Conservation (phyloP, 2,797 vertebrate species). For the Geotria australis region DNA sequence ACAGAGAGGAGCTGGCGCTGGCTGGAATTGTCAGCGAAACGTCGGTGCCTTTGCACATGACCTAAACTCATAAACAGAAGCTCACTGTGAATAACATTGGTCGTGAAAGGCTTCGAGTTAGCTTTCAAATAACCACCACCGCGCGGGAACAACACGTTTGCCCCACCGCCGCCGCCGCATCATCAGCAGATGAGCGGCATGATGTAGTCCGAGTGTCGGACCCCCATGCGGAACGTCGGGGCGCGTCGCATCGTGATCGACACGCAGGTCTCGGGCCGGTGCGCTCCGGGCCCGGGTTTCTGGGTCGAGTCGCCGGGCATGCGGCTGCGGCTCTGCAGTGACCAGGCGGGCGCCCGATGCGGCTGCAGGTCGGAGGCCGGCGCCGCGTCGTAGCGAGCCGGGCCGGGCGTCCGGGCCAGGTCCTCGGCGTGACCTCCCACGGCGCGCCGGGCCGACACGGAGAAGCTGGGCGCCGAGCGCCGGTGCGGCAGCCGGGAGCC, state of each 20-base stretch:
- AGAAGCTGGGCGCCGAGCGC: conserved; percentile 30
- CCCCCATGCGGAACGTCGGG: conserved; percentile 31
- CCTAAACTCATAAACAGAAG: too few species aligned
- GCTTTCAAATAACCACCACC: too few species aligned
- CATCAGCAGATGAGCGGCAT: conserved; percentile 9
- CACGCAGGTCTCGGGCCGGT: conserved; percentile 28
- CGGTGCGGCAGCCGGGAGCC: conserved; percentile 23
- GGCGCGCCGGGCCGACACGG: conserved; percentile 12
- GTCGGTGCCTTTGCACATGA: too few species aligned
- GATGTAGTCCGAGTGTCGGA: conserved; percentile 34
- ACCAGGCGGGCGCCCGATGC: conserved; percentile 32
- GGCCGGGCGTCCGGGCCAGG: conserved; percentile 29
- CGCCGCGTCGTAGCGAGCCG: conserved; percentile 21
- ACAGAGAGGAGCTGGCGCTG: too few species aligned
- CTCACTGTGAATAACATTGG: too few species aligned
- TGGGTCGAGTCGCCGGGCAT: conserved; percentile 5
- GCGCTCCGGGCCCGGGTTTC: conserved; percentile 23
- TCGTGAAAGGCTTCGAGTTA: too few species aligned
- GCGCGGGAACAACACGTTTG: too few species aligned
- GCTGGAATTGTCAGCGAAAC: too few species aligned
- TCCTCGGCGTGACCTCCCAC: conserved; percentile 17
- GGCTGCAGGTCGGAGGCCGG: conserved; percentile 18
- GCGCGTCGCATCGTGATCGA: conserved; percentile 13
- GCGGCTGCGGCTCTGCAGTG: conserved; percentile 28
- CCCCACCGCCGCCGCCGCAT: too few species aligned